Evolutionary conservation across 2,113 vertebrate species (phyloP).

Genomic region (Oryctolagus cuniculus): mOryCun1.1 NC_091434.1:24640501-24641000

Average conservation of each 20-base stretch:
- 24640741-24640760: not conserved
- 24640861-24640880: too few species aligned
- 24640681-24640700: not conserved
- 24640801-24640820: not conserved
- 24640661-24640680: not conserved
- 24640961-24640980: not conserved
- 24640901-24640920: not conserved
- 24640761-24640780: not conserved
- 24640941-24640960: not conserved
- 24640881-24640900: not conserved
- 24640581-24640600: not conserved
- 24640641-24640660: not conserved
- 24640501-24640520: not conserved
- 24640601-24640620: not conserved
- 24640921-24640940: rapidly evolving
- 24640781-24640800: not conserved
- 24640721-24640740: not conserved
- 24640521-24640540: not conserved
- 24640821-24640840: not conserved
- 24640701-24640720: not conserved
- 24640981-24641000: not conserved
- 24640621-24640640: not conserved
- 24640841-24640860: not conserved
- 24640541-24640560: not conserved
- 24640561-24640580: not conserved